A percentile compares a stretch with the other conserved stretches of the same genome.
Conservation (phyloP, 2,888 invertebrate genomes). For the Erebia ligea region DNA sequence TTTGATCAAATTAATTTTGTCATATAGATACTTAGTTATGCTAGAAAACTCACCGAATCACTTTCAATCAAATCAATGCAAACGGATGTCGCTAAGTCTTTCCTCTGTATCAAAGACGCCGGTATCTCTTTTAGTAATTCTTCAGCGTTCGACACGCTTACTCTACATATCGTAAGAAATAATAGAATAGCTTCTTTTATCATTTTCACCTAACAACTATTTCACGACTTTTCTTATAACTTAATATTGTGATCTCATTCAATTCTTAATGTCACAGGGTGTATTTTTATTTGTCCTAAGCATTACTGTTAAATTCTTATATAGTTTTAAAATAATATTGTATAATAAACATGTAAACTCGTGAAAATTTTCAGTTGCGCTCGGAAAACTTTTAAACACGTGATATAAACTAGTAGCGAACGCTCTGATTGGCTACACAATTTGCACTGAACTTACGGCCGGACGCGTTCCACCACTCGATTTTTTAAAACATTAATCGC, state of each 20-base stretch:
- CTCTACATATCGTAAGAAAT: slow-evolving; percentile 25
- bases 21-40: background rate
- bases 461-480: slow-evolving; percentile 39
- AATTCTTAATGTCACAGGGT: background rate
- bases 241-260: background rate
- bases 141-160: slow-evolving; percentile 23
- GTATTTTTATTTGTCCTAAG: background rate
- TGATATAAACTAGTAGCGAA: slow-evolving; percentile 48
- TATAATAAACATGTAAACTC: slow-evolving; percentile 16
- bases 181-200: background rate
- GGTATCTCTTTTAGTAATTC: slow-evolving; percentile 37
- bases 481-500: slow-evolving; percentile 35
- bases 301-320: background rate
- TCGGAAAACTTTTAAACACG: slow-evolving; percentile 37
- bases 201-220: background rate
- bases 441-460: slow-evolving; percentile 52
- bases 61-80: slow-evolving; percentile 37
- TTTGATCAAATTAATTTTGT: too few relatives aligned
- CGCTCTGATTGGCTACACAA: slow-evolving; percentile 52
- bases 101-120: slow-evolving; percentile 32
- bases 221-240: background rate
- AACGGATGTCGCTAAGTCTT: slow-evolving; percentile 38
- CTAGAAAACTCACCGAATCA: slow-evolving; percentile 34
- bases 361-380: slow-evolving; percentile 34
- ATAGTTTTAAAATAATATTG: background rate